phyloP scores from a whole-genome alignment of 2,888 invertebrate species.

The Alloscopus bannaensis region DNA sequence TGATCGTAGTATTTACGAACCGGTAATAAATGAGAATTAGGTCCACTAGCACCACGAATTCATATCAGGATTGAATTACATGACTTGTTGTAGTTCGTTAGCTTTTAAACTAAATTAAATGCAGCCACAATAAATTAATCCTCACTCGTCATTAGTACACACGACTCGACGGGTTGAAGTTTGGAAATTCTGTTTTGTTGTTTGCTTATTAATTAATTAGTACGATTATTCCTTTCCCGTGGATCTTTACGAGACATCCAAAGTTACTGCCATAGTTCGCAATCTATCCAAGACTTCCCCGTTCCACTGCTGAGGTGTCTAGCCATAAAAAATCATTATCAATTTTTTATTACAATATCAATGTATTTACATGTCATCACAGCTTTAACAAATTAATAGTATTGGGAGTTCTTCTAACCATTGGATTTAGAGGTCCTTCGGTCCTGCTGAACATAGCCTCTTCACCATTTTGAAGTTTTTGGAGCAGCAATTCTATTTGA shows the following conservation, averaged over 20 bases:
- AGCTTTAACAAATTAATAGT: background rate
- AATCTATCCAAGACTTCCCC: slow-evolving; percentile 68
- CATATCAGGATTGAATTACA: too few species aligned
- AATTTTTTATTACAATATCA: background rate
- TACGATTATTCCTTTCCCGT: background rate
- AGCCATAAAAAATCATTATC: background rate
- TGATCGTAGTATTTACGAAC: too few species aligned
- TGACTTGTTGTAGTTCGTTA: too few species aligned
- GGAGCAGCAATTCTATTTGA: slow-evolving; percentile 50
- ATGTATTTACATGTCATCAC: background rate
- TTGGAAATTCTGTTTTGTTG: background rate
- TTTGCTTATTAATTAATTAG: background rate
- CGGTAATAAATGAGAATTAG: too few species aligned
- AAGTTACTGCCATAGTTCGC: slow-evolving; percentile 62
- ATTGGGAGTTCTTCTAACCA: slow-evolving; percentile 27
- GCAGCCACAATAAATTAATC: too few species aligned
- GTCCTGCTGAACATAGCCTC: slow-evolving; percentile 30
- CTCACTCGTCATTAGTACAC: too few species aligned
- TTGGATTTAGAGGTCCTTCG: slow-evolving; percentile 11
- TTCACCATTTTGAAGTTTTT: slow-evolving; percentile 49
- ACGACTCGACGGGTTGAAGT: background rate
- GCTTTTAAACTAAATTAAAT: too few species aligned
- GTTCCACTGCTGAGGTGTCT: slow-evolving; percentile 54
- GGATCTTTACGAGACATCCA: slow-evolving; percentile 56
- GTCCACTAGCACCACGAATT: too few species aligned